These are phyloP conservation scores for Hippocampus abdominalis DNA, from an alignment of 2,113 vertebrate species.

Conservation along the genomic window DNA sequence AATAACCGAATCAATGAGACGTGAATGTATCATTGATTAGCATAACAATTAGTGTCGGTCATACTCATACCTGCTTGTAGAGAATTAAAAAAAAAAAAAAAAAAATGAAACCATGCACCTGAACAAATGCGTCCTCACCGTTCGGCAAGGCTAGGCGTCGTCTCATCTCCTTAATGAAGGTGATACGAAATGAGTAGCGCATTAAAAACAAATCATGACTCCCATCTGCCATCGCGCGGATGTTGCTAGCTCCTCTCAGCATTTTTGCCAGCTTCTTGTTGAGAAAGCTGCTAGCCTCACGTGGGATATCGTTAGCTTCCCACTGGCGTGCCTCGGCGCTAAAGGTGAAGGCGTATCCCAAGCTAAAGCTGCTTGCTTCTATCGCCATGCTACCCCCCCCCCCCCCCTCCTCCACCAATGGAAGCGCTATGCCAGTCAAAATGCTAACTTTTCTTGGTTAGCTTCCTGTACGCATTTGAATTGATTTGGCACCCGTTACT, in stretches of 20 bases:
- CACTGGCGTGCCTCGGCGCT: too few relatives aligned
- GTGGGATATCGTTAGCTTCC: not conserved
- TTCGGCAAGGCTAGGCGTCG: constrained; percentile 38
- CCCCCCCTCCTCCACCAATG: too few relatives aligned
- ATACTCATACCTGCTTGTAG: not conserved
- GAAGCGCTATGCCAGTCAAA: too few relatives aligned
- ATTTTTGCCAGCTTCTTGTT: not conserved
- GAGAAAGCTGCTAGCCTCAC: not conserved
- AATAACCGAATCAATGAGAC: not conserved
- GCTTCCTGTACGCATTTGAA: too few relatives aligned
- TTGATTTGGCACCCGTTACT: not conserved
- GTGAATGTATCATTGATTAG: not conserved
- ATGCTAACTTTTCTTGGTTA: too few relatives aligned
- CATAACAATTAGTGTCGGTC: not conserved
- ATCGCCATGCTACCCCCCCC: not conserved
- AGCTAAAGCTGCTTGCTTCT: not conserved
- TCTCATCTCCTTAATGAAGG: constrained; percentile 28
- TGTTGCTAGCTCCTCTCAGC: constrained; percentile 3
- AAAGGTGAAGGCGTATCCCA: not conserved
- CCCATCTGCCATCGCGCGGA: constrained; percentile 47
- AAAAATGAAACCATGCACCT: constrained; percentile 7
- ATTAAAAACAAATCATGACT: constrained; percentile 66
- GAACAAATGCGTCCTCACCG: constrained; percentile 32
- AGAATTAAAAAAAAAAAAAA: constrained; percentile 4
- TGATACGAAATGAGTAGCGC: constrained; percentile 23